A percentile compares a stretch with the other conserved stretches of the same genome.
These are phyloP conservation scores for Autographa gamma DNA, from an alignment of 2,888 invertebrate species.

Conservation along the genomic window DNA sequence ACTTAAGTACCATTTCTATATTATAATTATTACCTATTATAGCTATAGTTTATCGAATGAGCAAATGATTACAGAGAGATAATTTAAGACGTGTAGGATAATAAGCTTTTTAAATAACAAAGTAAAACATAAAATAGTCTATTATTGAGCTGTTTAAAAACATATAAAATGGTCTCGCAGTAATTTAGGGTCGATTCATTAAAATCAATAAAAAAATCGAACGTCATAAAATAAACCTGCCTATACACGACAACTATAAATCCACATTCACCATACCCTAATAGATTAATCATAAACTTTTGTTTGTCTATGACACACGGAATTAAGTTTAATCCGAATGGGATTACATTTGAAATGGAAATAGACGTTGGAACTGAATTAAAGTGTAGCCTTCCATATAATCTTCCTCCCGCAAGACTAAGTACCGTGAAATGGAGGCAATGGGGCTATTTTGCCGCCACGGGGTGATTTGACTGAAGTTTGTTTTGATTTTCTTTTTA, in stretches of 20 bases:
- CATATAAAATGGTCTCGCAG: too few relatives aligned
- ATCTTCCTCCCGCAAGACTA: not conserved
- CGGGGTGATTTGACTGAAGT: not conserved
- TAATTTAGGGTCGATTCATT: not conserved
- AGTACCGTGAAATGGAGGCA: slow-evolving; percentile 1
- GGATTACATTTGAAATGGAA: slow-evolving; percentile 1
- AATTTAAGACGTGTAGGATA: too few relatives aligned
- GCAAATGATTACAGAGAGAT: too few relatives aligned
- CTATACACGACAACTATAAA: not conserved
- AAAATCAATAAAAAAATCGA: not conserved
- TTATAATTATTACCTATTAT: too few relatives aligned
- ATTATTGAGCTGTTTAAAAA: too few relatives aligned
- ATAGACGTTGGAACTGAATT: not conserved
- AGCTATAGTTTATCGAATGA: too few relatives aligned
- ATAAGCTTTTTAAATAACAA: too few relatives aligned
- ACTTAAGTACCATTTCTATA: too few relatives aligned
- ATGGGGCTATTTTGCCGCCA: not conserved
- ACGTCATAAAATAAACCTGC: not conserved
- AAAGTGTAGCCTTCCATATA: slow-evolving; percentile 2
- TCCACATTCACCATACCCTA: not conserved
- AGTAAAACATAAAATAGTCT: too few relatives aligned
- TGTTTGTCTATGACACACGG: not conserved
- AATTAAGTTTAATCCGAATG: not conserved
- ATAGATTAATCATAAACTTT: not conserved
- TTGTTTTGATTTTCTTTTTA: not conserved